Evolutionary conservation across 2,888 invertebrate genomes (phyloP).

Genomic region (Laothoe populi): DNA sequence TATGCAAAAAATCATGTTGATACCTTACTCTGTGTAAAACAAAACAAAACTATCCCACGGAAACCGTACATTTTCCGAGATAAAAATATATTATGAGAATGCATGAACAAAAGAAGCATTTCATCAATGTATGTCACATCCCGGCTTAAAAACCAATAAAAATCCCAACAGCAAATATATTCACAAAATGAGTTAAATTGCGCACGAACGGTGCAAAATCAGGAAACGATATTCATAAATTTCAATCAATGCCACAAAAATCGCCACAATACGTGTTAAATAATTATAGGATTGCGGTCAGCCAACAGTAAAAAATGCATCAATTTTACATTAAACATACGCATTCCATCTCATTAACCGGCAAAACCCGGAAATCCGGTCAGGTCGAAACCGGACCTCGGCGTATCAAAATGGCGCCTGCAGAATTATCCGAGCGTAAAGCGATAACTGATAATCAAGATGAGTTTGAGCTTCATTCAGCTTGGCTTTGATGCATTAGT

Average conservation of each 20-base stretch:
- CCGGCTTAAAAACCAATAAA: not conserved
- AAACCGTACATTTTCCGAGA: too few relatives aligned
- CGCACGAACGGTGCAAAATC: constrained; percentile 10
- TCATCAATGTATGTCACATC: too few relatives aligned
- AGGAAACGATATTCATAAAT: constrained; percentile 9
- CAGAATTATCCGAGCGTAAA: constrained; percentile 35
- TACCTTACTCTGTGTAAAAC: too few relatives aligned
- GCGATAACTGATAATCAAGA: constrained; percentile 33
- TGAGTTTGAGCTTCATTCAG: not conserved
- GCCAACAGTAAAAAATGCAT: not conserved
- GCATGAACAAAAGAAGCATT: too few relatives aligned
- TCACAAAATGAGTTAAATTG: constrained; percentile 7
- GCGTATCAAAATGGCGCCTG: constrained; percentile 33
- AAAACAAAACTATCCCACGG: too few relatives aligned
- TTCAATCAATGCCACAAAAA: not conserved
- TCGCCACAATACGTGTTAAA: not conserved
- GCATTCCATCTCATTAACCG: constrained; percentile 31
- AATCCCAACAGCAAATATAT: too few relatives aligned
- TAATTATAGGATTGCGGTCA: constrained; percentile 14
- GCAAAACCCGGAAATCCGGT: constrained; percentile 27
- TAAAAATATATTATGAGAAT: too few relatives aligned
- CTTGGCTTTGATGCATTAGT: not conserved
- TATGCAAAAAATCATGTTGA: too few relatives aligned
- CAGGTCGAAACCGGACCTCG: constrained; percentile 23
- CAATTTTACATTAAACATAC: constrained; percentile 7